These are phyloP conservation scores for Nephrocerus scutellatus DNA, from an alignment of 2,888 invertebrate genomes.

Conservation along the genomic window DNA sequence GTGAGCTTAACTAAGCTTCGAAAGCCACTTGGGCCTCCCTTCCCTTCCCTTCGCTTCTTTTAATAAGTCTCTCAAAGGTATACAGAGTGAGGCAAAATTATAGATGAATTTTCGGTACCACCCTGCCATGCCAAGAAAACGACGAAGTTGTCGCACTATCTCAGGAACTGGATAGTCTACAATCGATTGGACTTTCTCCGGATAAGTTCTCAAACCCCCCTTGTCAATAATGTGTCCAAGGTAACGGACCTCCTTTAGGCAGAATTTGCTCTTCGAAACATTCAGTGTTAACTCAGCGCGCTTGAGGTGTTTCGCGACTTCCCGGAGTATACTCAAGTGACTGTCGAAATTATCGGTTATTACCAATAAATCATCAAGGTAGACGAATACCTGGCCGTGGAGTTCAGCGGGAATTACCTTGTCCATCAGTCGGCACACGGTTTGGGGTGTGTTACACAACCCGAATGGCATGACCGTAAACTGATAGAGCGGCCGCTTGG, in stretches of 20 bases:
- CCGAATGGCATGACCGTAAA: conserved; percentile 20
- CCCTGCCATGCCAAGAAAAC: conserved; percentile 24
- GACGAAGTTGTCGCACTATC: conserved; percentile 19
- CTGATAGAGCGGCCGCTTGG: conserved; percentile 17
- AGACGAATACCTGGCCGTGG: conserved; percentile 12
- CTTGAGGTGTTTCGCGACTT: conserved; percentile 10
- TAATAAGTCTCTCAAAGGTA: conserved; percentile 5
- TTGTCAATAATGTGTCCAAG: conserved; percentile 17
- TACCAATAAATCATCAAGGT: conserved; percentile 18
- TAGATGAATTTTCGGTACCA: conserved; percentile 23
- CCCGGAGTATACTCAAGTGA: conserved; percentile 10
- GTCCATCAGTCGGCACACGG: conserved; percentile 20
- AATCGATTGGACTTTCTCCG: conserved; percentile 16
- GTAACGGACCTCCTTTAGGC: conserved; percentile 16
- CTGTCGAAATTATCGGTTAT: conserved; percentile 12
- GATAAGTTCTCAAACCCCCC: conserved; percentile 14
- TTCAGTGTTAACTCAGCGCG: conserved; percentile 14
- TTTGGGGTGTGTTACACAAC: conserved; percentile 18
- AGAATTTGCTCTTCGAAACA: conserved; percentile 19
- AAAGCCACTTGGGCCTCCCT: too few relatives aligned
- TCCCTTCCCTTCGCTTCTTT: too few relatives aligned
- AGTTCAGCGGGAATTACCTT: conserved; percentile 15
- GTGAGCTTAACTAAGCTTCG: too few relatives aligned
- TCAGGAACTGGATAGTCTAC: conserved; percentile 20
- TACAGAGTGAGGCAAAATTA: conserved; percentile 13